Evolutionary conservation across 2,888 invertebrate genomes (phyloP), one percentile per base, ranked within the genome.

Genomic region (Lasiommata megera): DNA sequence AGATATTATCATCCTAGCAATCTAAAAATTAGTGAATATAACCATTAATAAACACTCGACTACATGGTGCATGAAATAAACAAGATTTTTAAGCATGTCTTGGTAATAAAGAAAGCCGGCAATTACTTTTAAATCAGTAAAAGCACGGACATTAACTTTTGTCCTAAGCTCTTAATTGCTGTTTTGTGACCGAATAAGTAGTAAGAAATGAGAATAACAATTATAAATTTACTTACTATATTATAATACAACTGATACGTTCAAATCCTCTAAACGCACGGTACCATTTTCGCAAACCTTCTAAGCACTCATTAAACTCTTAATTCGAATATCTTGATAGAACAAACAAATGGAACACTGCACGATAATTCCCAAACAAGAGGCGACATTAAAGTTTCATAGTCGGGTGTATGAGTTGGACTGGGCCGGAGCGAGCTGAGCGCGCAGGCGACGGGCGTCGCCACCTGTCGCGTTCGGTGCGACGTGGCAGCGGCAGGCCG

Each of bases 381-480:
- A 72, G 67, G 70, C 73, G 67, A 70, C 75, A 76, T 82, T 77
- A 79, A 82, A 84, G 80, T 84, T 84, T 77, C 71, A 79, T 73
- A 74, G 69, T 76, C 78, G 78, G 77, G 72, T 72, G 76, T 72
- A 71, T 71, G 70, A 70, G 36, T 28, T 70, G 70, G 56, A 64
- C 62, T 62, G 62, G 70, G 72, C 67, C 68, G 71, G 70, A 75
- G 67, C 63, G 66, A 71, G 69, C 70, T 74, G 66, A 72, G 67
- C 77, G 84, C 82, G 84, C 84, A 80, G 82, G 83, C 82, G 79
- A 77, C 82, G 77, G 80, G 82, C 79, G 82, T 78, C 79, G 71
- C 71, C 84, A 82, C 83, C 82, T 83, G 81, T 80, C 78, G 82
- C 80, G 79, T 74, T 62, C 62, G 67, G 71, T 70, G 71, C 69